Evolutionary conservation across 2,797 vertebrate genomes (phyloP).

Genomic region (Hippoglossus hippoglossus): DNA sequence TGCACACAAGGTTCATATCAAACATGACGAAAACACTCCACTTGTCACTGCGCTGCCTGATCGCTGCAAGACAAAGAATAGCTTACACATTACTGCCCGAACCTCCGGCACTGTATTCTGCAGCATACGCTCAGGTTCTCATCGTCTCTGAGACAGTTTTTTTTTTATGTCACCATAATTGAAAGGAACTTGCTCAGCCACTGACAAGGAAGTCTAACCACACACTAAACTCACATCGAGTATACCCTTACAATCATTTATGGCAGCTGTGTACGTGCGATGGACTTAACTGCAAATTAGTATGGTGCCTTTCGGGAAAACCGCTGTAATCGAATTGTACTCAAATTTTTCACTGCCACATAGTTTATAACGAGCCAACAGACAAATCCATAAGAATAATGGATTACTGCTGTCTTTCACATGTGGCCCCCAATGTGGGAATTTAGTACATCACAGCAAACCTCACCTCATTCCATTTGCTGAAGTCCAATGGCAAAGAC

Average conservation of each 20-base stretch:
- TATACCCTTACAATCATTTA: slow-evolving; percentile 36
- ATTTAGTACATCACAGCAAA: not conserved
- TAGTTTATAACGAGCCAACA: slow-evolving; percentile 71
- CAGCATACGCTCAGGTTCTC: slow-evolving; percentile 36
- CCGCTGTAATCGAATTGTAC: slow-evolving; percentile 81
- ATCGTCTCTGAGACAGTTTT: slow-evolving; percentile 45
- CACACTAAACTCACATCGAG: slow-evolving; percentile 42
- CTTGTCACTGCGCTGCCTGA: slow-evolving; percentile 21
- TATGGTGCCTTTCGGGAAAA: slow-evolving; percentile 55
- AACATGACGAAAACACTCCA: slow-evolving; percentile 42
- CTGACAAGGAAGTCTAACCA: slow-evolving; percentile 41
- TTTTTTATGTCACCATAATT: slow-evolving; percentile 58
- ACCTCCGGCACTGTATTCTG: slow-evolving; percentile 40
- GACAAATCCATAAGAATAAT: slow-evolving; percentile 69
- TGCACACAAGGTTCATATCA: slow-evolving; percentile 40
- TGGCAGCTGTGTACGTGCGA: slow-evolving; percentile 45
- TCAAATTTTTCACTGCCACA: slow-evolving; percentile 63
- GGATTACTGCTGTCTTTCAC: slow-evolving; percentile 86
- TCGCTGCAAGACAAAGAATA: slow-evolving; percentile 43
- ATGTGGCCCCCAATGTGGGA: slow-evolving; percentile 58
- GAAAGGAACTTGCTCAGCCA: slow-evolving; percentile 52
- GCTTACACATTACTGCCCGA: slow-evolving; percentile 42
- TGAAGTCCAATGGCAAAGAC: not conserved
- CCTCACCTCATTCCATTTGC: no score
- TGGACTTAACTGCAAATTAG: slow-evolving; percentile 62